These are phyloP conservation scores for Pollicipes pollicipes DNA, from an alignment of 1,140 invertebrate genomes.

Conservation along the genomic window DNA sequence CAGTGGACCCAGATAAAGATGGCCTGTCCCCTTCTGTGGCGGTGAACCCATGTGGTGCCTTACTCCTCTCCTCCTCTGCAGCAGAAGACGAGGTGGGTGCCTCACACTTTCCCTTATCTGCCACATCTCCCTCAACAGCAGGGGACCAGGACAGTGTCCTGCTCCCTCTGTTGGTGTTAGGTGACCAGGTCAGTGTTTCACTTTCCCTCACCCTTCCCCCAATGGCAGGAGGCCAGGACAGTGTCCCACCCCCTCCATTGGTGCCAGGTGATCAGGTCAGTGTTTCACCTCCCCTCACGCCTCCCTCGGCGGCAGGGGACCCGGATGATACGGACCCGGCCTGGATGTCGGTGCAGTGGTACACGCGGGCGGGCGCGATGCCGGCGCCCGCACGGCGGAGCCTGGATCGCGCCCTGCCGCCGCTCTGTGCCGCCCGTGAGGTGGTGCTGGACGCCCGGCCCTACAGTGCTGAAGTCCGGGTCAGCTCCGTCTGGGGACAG, in stretches of 20 bases:
- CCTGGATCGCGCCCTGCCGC: background rate
- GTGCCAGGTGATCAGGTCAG: background rate
- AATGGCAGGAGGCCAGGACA: background rate
- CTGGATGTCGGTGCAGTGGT: background rate
- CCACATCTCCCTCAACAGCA: background rate
- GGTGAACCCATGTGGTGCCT: background rate
- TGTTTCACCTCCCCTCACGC: too few species aligned
- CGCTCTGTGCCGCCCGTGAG: background rate
- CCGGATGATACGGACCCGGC: background rate
- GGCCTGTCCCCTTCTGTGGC: background rate
- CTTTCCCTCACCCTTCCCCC: too few species aligned
- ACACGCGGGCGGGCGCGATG: background rate
- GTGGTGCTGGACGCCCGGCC: background rate
- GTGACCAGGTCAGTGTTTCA: too few species aligned
- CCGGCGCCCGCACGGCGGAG: too few species aligned
- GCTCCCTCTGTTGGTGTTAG: background rate
- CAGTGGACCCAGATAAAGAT: too few species aligned
- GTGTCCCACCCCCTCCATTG: background rate
- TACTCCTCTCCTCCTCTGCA: background rate
- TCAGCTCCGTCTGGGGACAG: background rate
- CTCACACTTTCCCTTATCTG: too few species aligned
- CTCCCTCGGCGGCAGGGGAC: background rate
- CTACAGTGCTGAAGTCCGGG: background rate
- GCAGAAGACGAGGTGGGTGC: background rate
- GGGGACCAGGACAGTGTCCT: background rate